These are phyloP conservation scores for Eupristina koningsbergeri DNA, from an alignment of 1,140 invertebrate genomes.

Conservation along the genomic window DNA sequence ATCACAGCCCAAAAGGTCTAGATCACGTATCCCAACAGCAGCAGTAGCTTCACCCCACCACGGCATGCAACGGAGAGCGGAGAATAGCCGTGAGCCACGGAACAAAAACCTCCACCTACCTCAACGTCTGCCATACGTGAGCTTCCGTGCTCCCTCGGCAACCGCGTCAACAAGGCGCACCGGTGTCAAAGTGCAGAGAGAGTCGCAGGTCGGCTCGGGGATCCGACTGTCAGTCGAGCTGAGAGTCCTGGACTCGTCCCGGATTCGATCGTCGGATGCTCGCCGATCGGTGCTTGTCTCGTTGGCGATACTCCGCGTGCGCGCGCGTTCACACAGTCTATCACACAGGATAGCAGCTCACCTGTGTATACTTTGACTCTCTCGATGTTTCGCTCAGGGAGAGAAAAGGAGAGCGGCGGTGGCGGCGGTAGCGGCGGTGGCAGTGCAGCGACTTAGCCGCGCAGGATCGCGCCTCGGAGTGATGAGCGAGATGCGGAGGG, in stretches of 20 bases:
- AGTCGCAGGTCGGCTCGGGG: too few species aligned
- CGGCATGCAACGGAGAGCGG: too few species aligned
- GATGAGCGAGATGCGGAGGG: constrained; percentile 10
- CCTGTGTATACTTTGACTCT: constrained; percentile 17
- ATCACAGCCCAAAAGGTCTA: too few species aligned
- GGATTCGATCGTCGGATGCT: neutral
- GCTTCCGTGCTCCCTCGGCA: neutral
- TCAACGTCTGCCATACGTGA: neutral
- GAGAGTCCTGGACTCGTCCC: neutral
- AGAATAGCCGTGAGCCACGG: neutral
- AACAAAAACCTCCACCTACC: neutral
- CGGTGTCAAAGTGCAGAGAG: too few species aligned
- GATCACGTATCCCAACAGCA: too few species aligned
- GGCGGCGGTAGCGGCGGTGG: constrained; percentile 8
- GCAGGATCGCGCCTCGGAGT: constrained; percentile 47
- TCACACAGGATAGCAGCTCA: constrained; percentile 27
- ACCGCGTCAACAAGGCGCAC: too few species aligned
- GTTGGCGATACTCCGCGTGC: constrained; percentile 32
- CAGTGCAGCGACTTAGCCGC: constrained; percentile 39
- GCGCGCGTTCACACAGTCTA: constrained; percentile 29
- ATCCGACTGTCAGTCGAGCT: too few species aligned
- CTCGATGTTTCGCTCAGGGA: constrained; percentile 11
- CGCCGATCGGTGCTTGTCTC: neutral
- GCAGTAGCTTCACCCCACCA: too few species aligned
- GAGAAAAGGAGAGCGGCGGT: constrained; percentile 33